These are phyloP conservation scores for Dilophus febrilis DNA, from an alignment of 2,888 invertebrate genomes.

Conservation along the genomic window DNA sequence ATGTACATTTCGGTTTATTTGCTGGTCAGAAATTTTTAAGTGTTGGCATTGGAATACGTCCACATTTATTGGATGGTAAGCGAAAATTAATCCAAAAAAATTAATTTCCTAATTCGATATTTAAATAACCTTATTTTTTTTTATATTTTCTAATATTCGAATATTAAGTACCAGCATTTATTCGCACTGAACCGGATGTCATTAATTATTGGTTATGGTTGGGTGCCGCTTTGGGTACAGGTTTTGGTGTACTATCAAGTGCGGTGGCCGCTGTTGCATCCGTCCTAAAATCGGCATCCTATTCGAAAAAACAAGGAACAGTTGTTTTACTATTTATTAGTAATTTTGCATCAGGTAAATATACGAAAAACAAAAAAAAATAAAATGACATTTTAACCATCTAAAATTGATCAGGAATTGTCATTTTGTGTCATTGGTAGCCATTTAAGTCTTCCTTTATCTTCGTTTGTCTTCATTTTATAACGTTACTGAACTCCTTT, in stretches of 20 bases:
- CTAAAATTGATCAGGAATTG: too few relatives aligned
- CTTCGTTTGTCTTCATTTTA: too few relatives aligned
- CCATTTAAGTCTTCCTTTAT: too few relatives aligned
- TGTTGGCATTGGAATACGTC: constrained; percentile 64
- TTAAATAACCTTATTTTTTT: constrained; percentile 1
- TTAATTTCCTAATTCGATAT: constrained; percentile 3
- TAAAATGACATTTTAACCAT: too few relatives aligned
- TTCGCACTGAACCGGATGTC: constrained; percentile 22
- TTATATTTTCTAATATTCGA: constrained; percentile 19
- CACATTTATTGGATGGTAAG: constrained; percentile 56
- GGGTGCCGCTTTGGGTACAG: constrained; percentile 26
- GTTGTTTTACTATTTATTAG: constrained; percentile 25
- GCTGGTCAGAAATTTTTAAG: constrained; percentile 70
- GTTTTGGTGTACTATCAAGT: constrained; percentile 25
- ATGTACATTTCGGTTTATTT: constrained; percentile 71
- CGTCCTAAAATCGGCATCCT: constrained; percentile 27
- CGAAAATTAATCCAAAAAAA: constrained; percentile 18
- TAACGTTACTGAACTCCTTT: too few relatives aligned
- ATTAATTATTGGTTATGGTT: constrained; percentile 29
- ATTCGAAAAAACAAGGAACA: constrained; percentile 23
- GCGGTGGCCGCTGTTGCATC: constrained; percentile 28
- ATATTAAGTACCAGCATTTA: constrained; percentile 19
- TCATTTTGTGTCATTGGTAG: too few relatives aligned
- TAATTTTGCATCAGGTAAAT: constrained; percentile 20
- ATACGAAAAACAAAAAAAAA: too few relatives aligned